Evolutionary conservation across 2,888 invertebrate genomes (phyloP).

Genomic region (Acronicta leporina): DNA sequence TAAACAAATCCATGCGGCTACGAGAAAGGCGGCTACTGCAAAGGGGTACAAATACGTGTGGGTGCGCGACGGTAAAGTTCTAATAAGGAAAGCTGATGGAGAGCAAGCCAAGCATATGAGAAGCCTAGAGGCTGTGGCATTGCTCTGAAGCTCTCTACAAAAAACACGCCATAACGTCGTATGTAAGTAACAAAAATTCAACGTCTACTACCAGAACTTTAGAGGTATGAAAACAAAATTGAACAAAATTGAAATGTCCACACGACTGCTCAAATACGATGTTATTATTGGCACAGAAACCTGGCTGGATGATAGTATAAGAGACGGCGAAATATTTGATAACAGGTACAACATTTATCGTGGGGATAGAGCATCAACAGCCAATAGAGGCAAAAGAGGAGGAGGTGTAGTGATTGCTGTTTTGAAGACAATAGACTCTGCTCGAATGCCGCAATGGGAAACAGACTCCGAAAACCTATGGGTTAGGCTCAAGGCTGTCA

Average conservation of each 20-base stretch:
- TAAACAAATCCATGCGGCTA: no score
- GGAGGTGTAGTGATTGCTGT: slow-evolving; percentile 13
- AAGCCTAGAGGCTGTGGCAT: not conserved
- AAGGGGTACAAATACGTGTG: not conserved
- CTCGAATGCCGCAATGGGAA: not conserved
- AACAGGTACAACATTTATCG: not conserved
- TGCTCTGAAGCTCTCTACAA: not conserved
- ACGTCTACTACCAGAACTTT: no score
- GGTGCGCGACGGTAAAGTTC: not conserved
- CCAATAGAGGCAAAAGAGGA: not conserved
- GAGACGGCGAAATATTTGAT: not conserved
- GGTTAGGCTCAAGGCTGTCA: not conserved
- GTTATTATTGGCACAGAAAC: no score
- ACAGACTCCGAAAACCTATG: slow-evolving; percentile 4
- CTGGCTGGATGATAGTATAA: not conserved
- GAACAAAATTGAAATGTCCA: not conserved
- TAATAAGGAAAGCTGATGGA: not conserved
- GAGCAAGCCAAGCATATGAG: slow-evolving; percentile 1
- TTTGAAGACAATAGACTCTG: not conserved
- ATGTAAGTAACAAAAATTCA: no score
- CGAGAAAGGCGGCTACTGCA: not conserved
- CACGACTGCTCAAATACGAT: not conserved
- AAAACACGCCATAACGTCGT: no score
- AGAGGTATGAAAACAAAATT: slow-evolving; percentile 4
- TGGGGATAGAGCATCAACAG: slow-evolving; percentile 1